Evolutionary conservation across 2,113 vertebrate genomes (phyloP), one percentile per base, ranked within the genome.

Genomic region (Phalacrocorax pelagicus): DNA sequence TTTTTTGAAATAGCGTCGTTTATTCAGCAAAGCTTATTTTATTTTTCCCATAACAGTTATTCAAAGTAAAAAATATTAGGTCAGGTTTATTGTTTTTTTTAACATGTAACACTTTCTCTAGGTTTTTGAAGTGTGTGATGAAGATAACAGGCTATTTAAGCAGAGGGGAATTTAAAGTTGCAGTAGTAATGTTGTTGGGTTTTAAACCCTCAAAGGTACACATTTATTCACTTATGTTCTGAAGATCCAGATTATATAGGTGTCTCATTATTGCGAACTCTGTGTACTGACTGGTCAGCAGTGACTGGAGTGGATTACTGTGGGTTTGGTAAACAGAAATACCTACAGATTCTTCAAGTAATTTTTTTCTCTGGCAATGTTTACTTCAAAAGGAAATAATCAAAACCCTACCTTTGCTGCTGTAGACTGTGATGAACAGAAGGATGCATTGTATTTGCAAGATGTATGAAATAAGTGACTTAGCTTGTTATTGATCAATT

Each of bases 161-260:
- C 95, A 96, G 98, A 96, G 98, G 98, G 72, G 97, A 98, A 75
- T 97, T 98, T 71, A 97, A 98, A 94, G 94, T 98, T 49, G 97
- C 96, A 34, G 93, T 98, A 24, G 94, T 97, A 40, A 98, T 97
- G 95, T 73, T 98, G 42, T 98, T 98, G 97, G 98, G 96, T 62
- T 98, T 98, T 87, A 98, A 99, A 82, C 97, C 96, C 34, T 98
- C 96, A 75, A 98, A 98, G 97, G 96, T 98, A 96, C 93, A 21
- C 49, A 13, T 44, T 51, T 63, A 54, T 80, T 85, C 34, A n/a
- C 58, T 83, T 77, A 5, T 44, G 4, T 92, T 67, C 47, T 88
- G 46, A 84, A 54, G 26, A 55, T 69, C 15, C 11, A 78, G 18
- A 10, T 77, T 55, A 7, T 19, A 18, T 21, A 44, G 29, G 15